Conservation (phyloP, 2,113 vertebrate species). For the Electrona antarctica region DNA sequence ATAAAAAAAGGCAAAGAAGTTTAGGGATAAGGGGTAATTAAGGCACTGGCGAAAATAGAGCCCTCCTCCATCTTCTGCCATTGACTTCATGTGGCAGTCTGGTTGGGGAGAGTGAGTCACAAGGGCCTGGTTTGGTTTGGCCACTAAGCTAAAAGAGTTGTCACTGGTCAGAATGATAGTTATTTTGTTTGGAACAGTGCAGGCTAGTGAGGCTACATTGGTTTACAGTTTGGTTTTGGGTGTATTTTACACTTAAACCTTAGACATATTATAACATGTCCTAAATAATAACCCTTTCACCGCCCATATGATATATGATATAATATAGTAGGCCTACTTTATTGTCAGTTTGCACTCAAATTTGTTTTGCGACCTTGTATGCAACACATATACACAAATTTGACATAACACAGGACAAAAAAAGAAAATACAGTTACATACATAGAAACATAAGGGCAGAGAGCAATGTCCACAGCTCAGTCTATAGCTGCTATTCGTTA, state of each 20-base stretch:
- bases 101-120: constrained; percentile 55
- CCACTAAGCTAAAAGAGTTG: constrained; percentile 6
- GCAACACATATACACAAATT: too few species aligned
- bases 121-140: constrained; percentile 2
- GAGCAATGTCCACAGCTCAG: too few species aligned
- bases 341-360: background rate
- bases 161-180: constrained; percentile 3
- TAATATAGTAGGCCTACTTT: too few species aligned
- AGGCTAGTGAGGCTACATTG: background rate
- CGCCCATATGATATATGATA: too few species aligned
- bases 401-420: too few species aligned
- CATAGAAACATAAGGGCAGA: too few species aligned
- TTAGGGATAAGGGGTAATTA: too few species aligned
- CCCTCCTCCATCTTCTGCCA: constrained; percentile 8
- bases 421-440: too few species aligned
- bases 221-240: constrained; percentile 5
- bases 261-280: background rate
- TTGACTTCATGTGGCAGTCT: constrained; percentile 21
- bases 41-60: too few species aligned
- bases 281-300: background rate
- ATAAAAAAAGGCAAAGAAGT: too few species aligned
- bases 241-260: constrained; percentile 7
- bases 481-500: background rate
- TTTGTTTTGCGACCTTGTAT: background rate
- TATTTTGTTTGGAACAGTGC: constrained; percentile 30